Conservation (phyloP, 2,113 vertebrate species). For the Albula goreensis region DNA sequence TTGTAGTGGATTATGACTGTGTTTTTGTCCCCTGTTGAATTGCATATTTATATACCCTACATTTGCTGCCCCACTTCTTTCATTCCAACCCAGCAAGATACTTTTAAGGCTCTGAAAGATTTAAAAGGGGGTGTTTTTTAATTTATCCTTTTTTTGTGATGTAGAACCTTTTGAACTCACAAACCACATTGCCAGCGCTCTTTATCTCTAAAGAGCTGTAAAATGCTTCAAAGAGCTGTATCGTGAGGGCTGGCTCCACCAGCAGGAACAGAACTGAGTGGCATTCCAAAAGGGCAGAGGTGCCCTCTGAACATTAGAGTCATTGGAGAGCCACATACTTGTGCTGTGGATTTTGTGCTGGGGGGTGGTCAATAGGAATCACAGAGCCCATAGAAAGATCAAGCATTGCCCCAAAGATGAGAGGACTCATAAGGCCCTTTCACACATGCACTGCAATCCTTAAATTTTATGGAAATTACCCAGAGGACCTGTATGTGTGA, state of each 20-base stretch:
- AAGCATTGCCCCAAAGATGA: not conserved
- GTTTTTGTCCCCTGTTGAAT: not conserved
- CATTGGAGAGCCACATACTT: not conserved
- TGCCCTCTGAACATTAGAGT: not conserved
- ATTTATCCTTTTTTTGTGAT: not conserved
- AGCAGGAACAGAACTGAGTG: not conserved
- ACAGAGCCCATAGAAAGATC: not conserved
- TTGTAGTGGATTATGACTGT: too few species aligned
- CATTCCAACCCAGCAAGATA: not conserved
- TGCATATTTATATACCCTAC: not conserved
- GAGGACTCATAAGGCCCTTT: too few species aligned
- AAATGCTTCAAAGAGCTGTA: not conserved
- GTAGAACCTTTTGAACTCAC: not conserved
- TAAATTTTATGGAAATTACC: too few species aligned
- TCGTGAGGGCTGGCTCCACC: not conserved
- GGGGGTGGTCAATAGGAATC: not conserved
- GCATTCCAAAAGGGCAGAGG: not conserved
- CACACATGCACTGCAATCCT: too few species aligned
- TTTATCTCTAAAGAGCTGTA: slow-evolving; percentile 12
- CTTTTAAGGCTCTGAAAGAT: not conserved
- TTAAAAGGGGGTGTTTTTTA: not conserved
- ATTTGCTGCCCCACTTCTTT: not conserved
- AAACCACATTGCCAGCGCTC: not conserved
- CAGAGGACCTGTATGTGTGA: too few species aligned
- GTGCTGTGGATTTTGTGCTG: not conserved